Percentiles rank a stretch among this genome's conserved stretches.
These are phyloP conservation scores for Brenthis ino DNA, from an alignment of 2,888 invertebrate species.

Conservation along the genomic window DNA sequence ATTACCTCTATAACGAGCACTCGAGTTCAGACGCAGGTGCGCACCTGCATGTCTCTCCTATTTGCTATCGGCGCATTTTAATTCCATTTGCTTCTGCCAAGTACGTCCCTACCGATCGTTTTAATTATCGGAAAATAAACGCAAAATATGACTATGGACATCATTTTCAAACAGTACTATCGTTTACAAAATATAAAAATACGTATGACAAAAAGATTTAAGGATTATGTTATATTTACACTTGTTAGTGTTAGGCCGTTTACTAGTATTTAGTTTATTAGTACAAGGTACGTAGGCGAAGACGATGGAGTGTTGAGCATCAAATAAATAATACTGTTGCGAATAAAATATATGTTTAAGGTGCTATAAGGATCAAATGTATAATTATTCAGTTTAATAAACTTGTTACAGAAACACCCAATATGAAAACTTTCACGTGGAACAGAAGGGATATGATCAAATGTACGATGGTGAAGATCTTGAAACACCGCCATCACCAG, in stretches of 20 bases:
- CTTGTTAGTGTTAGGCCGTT: too few species aligned
- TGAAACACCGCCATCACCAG: conserved; percentile 91
- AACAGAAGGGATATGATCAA: conserved; percentile 81
- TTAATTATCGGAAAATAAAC: conserved; percentile 58
- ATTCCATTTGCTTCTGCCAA: conserved; percentile 59
- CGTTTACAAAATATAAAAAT: too few species aligned
- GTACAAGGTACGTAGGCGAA: too few species aligned
- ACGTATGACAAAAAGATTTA: too few species aligned
- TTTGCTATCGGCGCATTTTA: conserved; percentile 57
- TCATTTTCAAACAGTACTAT: not conserved
- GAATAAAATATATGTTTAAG: not conserved
- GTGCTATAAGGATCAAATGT: not conserved
- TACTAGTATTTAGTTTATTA: too few species aligned
- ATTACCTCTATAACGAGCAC: conserved; percentile 35
- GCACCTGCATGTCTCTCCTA: conserved; percentile 47
- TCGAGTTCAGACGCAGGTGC: conserved; percentile 47
- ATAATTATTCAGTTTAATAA: conserved; percentile 10
- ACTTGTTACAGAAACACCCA: conserved; percentile 81
- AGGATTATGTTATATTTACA: too few species aligned
- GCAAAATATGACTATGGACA: conserved; percentile 17
- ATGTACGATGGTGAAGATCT: conserved; percentile 86
- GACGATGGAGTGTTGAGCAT: too few species aligned
- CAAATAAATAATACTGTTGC: too few species aligned
- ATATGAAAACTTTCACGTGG: conserved; percentile 86
- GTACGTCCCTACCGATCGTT: conserved; percentile 47